Conservation (phyloP, 1,140 invertebrate species). For the Musca vetustissima region DNA sequence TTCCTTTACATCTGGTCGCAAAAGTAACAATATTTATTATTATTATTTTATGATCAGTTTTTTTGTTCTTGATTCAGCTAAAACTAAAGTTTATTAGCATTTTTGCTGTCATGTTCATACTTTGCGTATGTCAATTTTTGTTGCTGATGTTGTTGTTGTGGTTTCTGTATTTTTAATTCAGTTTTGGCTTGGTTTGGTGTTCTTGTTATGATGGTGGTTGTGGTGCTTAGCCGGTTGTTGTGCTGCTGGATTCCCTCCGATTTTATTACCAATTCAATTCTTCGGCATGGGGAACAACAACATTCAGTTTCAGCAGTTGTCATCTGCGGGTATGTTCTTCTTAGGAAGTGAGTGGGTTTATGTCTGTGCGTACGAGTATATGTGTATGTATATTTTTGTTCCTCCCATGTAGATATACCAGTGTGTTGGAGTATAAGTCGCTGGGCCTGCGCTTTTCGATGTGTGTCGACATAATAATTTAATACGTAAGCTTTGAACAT, state of each 20-base stretch:
- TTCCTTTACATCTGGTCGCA: too few species aligned
- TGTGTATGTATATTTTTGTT: not conserved
- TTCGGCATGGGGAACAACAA: too few species aligned
- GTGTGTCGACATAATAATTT: slow-evolving; percentile 20
- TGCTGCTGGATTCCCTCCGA: not conserved
- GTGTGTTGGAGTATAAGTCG: not conserved
- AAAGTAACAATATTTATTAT: too few species aligned
- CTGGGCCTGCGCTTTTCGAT: not conserved
- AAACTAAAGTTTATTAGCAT: slow-evolving; percentile 20
- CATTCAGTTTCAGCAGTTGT: not conserved
- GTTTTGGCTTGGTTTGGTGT: too few species aligned
- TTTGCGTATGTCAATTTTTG: not conserved
- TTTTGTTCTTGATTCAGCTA: not conserved
- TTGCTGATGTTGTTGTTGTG: too few species aligned
- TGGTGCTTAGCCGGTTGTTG: too few species aligned
- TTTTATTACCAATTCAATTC: not conserved
- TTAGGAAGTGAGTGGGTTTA: not conserved
- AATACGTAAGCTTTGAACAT: slow-evolving; percentile 20
- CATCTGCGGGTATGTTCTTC: not conserved
- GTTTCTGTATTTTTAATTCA: not conserved
- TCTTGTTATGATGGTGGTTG: too few species aligned
- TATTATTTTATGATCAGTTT: too few species aligned
- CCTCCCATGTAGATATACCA: not conserved
- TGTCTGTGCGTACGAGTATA: not conserved
- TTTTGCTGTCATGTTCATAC: not conserved